Evolutionary conservation across 2,113 vertebrate species (phyloP).

Genomic region (Sciurus niger): DNA sequence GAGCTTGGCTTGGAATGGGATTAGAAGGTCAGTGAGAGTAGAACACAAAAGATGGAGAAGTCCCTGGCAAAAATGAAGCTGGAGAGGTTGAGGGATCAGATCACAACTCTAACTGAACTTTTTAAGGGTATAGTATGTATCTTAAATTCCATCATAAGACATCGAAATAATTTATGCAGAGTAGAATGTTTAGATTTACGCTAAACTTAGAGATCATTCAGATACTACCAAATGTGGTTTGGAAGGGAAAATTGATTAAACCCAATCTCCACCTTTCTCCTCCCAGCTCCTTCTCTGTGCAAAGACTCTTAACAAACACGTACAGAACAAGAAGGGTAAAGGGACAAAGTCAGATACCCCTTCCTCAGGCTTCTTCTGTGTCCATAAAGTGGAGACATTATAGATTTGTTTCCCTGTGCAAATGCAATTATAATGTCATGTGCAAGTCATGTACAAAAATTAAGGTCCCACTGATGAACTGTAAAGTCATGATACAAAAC

Average conservation of each 20-base stretch:
- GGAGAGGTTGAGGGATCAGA: not conserved
- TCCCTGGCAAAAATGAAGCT: not conserved
- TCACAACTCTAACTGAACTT: not conserved
- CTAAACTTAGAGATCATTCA: not conserved
- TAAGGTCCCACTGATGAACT: not conserved
- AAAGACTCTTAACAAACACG: not conserved
- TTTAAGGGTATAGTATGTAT: not conserved
- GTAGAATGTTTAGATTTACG: not conserved
- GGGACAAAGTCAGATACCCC: not conserved
- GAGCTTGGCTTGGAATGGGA: not conserved
- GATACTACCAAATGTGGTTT: not conserved
- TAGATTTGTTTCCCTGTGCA: not conserved
- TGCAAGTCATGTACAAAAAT: not conserved
- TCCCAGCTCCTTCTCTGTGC: not conserved
- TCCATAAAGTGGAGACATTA: not conserved
- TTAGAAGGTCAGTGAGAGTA: not conserved
- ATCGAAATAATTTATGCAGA: not conserved
- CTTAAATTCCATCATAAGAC: not conserved
- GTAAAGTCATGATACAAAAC: not conserved
- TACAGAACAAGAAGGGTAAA: not conserved
- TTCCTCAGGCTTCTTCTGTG: not conserved
- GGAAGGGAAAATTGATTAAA: conserved; percentile 7
- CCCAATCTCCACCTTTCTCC: not conserved
- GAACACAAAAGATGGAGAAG: not conserved
- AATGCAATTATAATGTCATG: not conserved